These are phyloP conservation scores for Tetrao urogallus DNA, from an alignment of 2,113 vertebrate species.

Conservation along the genomic window DNA sequence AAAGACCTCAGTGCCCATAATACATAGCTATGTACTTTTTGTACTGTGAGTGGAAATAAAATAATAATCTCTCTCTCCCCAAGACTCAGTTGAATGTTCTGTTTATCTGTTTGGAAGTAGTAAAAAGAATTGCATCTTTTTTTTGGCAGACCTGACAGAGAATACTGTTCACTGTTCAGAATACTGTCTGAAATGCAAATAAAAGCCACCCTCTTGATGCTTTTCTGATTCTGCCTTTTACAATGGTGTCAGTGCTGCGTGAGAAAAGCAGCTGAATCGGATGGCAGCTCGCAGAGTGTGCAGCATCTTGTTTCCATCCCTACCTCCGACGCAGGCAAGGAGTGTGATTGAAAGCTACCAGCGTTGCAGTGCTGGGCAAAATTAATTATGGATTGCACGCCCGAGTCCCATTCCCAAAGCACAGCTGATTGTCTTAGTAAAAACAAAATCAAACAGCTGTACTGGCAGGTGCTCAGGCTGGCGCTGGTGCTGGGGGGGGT, in stretches of 20 bases:
- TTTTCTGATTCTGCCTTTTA: not conserved
- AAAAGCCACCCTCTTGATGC: not conserved
- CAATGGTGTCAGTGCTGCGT: not conserved
- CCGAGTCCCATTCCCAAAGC: not conserved
- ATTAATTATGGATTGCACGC: not conserved
- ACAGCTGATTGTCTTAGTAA: not conserved
- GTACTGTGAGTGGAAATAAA: constrained; percentile 21
- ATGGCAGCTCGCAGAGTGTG: not conserved
- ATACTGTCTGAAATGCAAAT: constrained; percentile 2
- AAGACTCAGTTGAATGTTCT: not conserved
- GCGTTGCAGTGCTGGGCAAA: not conserved
- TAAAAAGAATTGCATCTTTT: not conserved
- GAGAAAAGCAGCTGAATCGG: not conserved
- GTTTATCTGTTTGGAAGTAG: not conserved
- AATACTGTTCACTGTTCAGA: not conserved
- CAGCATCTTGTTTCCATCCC: not conserved
- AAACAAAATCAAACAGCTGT: not conserved
- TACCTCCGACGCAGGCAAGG: not conserved
- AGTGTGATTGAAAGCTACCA: not conserved
- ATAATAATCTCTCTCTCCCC: not conserved
- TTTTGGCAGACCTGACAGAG: not conserved
- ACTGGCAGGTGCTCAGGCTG: constrained; percentile 12
- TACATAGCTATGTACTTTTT: constrained; percentile 8
- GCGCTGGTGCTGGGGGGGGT: not conserved
- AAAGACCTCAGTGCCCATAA: constrained; percentile 39